These are phyloP conservation scores for Morpho deidamia DNA, from an alignment of 2,888 invertebrate species.

Conservation along the genomic window DNA sequence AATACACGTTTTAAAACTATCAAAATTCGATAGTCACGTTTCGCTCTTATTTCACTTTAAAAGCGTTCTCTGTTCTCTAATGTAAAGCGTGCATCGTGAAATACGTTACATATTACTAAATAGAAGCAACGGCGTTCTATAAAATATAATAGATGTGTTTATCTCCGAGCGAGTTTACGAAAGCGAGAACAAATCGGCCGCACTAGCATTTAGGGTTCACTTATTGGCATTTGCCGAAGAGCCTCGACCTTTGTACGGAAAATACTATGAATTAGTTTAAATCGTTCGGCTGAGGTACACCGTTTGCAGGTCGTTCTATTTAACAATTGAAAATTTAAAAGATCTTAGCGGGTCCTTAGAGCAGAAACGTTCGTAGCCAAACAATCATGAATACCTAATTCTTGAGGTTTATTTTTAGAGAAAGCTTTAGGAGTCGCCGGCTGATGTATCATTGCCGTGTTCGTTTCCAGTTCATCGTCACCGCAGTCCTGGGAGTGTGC, in stretches of 20 bases:
- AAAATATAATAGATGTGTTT: conserved; percentile 1
- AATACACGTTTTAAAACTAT: too few species aligned
- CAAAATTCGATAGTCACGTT: too few species aligned
- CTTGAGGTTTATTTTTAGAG: too few species aligned
- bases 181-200: conserved; percentile 11
- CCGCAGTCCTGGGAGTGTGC: conserved; percentile 63
- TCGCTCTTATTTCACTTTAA: too few species aligned
- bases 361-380: too few species aligned
- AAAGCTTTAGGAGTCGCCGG: neutral
- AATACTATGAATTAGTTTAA: conserved; percentile 4
- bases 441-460: neutral
- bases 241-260: conserved; percentile 11
- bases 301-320: too few species aligned
- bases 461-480: conserved; percentile 55
- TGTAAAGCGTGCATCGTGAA: neutral
- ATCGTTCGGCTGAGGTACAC: neutral
- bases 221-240: conserved; percentile 14
- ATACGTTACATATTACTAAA: conserved; percentile 3
- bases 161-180: conserved; percentile 9
- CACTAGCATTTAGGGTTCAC: conserved; percentile 12
- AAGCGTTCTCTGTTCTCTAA: too few species aligned
- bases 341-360: too few species aligned
- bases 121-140: neutral
- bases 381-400: too few species aligned
- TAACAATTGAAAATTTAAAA: too few species aligned